Percentiles rank a stretch among this genome's conserved stretches.
Conservation (phyloP, 2,113 vertebrate genomes). For the Hyperoodon ampullatus region DNA sequence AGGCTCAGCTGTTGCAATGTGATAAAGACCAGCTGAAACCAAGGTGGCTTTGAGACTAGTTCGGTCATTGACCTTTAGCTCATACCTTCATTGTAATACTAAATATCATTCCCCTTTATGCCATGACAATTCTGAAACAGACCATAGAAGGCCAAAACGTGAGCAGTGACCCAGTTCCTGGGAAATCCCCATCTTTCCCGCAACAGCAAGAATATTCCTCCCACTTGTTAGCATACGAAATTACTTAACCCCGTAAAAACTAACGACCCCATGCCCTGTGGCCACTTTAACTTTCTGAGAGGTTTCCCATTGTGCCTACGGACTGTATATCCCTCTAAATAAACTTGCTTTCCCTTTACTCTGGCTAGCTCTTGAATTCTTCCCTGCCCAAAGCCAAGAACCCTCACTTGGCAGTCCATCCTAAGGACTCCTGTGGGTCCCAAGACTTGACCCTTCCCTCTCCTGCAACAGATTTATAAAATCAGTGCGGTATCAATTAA, state of each 20-base stretch:
- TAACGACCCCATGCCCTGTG: neutral
- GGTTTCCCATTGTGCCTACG: neutral
- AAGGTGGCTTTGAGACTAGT: neutral
- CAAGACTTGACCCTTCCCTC: neutral
- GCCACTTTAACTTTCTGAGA: neutral
- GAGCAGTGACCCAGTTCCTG: neutral
- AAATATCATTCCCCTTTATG: neutral
- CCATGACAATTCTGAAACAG: neutral
- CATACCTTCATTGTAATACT: neutral
- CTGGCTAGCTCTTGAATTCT: neutral
- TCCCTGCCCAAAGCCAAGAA: neutral
- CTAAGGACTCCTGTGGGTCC: neutral
- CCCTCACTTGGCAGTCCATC: neutral
- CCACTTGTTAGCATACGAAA: neutral
- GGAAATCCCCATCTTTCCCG: neutral
- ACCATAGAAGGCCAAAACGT: neutral
- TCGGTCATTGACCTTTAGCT: neutral
- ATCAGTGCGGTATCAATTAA: neutral
- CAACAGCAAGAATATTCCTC: neutral
- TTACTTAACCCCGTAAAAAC: neutral
- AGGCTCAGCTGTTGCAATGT: neutral
- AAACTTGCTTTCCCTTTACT: neutral
- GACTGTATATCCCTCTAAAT: neutral
- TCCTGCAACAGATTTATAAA: neutral
- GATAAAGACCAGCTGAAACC: neutral